Conservation (phyloP, 2,797 vertebrate genomes). For the Anguilla pacifica region DNA sequence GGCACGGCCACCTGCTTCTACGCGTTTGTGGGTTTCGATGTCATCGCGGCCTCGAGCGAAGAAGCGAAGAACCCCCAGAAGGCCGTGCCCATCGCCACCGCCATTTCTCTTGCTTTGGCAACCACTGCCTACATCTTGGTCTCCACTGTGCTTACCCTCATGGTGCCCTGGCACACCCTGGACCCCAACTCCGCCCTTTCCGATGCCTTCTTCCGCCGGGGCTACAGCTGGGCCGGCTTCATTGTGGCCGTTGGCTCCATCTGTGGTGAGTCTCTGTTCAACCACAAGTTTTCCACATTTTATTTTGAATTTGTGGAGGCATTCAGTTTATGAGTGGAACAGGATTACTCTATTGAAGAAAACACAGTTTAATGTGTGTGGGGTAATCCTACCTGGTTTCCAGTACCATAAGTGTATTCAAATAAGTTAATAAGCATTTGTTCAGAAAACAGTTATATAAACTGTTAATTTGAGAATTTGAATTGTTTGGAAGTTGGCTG, state of each 20-base stretch:
- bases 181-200: constrained; percentile 90
- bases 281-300: not conserved
- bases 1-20: constrained; percentile 96
- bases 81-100: constrained; percentile 86
- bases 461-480: not conserved
- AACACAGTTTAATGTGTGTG: not conserved
- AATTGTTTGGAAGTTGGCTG: not conserved
- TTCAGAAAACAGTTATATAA: not conserved
- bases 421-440: not conserved
- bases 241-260: constrained; percentile 91
- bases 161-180: constrained; percentile 91
- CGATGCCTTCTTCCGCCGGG: constrained; percentile 90
- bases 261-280: constrained; percentile 80
- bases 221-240: constrained; percentile 92
- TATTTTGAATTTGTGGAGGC: not conserved
- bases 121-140: constrained; percentile 88
- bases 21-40: constrained; percentile 93
- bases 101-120: constrained; percentile 84
- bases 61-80: constrained; percentile 89
- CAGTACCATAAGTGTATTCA: not conserved
- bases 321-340: not conserved
- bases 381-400: not conserved
- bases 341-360: not conserved
- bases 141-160: constrained; percentile 87
- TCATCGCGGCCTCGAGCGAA: constrained; percentile 91